Evolutionary conservation across 2,113 vertebrate species (phyloP).

Genomic region (Diadophis punctatus): DNA sequence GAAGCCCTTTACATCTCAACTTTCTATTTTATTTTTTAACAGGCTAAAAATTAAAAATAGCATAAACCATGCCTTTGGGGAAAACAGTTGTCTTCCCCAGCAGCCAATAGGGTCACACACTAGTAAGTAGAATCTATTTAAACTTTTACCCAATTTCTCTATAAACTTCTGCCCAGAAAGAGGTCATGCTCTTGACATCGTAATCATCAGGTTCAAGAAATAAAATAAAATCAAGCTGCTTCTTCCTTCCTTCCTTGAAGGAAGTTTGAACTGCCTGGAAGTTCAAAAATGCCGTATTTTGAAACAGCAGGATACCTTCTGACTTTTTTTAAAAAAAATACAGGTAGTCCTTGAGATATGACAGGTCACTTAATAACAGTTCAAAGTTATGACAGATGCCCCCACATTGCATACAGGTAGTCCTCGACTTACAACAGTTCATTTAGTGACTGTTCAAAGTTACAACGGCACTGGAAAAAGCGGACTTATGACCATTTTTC

Average conservation of each 20-base stretch:
- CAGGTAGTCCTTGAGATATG: too few species aligned
- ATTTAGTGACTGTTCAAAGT: too few species aligned
- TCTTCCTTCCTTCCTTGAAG: too few species aligned
- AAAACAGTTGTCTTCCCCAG: not conserved
- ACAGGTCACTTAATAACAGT: too few species aligned
- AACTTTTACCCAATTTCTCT: not conserved
- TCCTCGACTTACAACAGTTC: too few species aligned
- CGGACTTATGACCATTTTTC: too few species aligned
- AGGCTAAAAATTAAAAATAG: not conserved
- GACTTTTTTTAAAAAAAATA: not conserved
- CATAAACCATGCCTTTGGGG: not conserved
- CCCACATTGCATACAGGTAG: too few species aligned
- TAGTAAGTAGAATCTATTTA: not conserved
- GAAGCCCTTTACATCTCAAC: not conserved
- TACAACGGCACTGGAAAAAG: too few species aligned
- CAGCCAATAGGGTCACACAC: not conserved
- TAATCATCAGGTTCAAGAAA: not conserved
- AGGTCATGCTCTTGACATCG: not conserved
- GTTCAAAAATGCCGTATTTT: not conserved
- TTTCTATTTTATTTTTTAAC: not conserved
- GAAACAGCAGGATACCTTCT: not conserved
- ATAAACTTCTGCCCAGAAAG: not conserved
- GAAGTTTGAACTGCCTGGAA: too few species aligned
- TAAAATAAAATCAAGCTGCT: not conserved
- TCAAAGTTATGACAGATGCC: too few species aligned